Evolutionary conservation across 1,140 invertebrate genomes (phyloP), one percentile per base, ranked within the genome.

Genomic region (Saccostrea echinata): DNA sequence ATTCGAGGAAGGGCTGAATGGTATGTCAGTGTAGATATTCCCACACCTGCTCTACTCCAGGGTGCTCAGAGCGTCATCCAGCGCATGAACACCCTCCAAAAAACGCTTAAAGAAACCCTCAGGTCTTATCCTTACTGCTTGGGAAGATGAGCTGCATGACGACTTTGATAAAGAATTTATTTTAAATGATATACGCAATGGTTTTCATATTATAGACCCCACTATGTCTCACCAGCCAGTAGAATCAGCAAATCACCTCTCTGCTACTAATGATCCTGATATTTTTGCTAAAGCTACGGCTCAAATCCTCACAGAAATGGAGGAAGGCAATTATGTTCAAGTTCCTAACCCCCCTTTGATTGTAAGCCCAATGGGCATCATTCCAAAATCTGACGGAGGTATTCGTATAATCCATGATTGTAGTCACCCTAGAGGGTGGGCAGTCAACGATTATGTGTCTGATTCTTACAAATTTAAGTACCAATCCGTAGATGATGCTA

Each of bases 401-500:
- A 35, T 88, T n/a, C 68, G 87, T 21, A 8, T 88, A 51, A 88
- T 88, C 11, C 64, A 88, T 64, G 87, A 88, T 82, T 88, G 87
- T 35, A 84, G 82, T 43, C 55, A 52, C 27, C 87, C 55, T 24
- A 43, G 3, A 52, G 87, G 87, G 16, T 3, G 30, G 33, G 81
- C 83, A 21, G 87, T 88, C 35, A 88, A 84, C 84, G 83, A 88
- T 43, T 88, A 84, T n/a, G n/a, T n/a, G n/a, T n/a, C n/a, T n/a
- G n/a, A n/a, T n/a, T n/a, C n/a, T n/a, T n/a, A n/a, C n/a, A n/a
- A n/a, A n/a, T n/a, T n/a, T n/a, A n/a, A n/a, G n/a, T n/a, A n/a
- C n/a, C n/a, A n/a, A n/a, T n/a, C 53, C 4, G 6, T 55, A 61
- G 57, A 55, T 53, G 27, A 30, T 21, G 52, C 52, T 53, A 53